Conservation (phyloP, 2,888 invertebrate species). For the Leptinotarsa rubiginosa region DNA sequence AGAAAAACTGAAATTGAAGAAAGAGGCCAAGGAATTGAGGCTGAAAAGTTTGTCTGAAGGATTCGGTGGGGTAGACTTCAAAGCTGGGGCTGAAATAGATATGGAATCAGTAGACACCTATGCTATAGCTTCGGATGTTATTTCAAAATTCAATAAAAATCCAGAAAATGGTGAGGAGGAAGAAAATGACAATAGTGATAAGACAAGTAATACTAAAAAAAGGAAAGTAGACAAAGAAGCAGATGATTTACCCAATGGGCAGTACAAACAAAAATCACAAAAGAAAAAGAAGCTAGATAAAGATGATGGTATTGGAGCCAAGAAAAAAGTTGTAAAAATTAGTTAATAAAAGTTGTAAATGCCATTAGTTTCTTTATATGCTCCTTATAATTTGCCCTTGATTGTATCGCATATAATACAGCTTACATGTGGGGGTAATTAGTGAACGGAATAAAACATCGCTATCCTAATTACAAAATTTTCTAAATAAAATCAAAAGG, state of each 20-base stretch:
- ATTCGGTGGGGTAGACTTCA: conserved; percentile 42
- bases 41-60: conserved; percentile 67
- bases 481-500: no score
- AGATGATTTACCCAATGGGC: not conserved
- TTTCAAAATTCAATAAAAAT: not conserved
- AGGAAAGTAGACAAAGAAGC: not conserved
- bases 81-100: not conserved
- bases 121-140: not conserved
- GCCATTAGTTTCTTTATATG: no score
- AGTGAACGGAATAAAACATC: no score
- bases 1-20: conserved; percentile 66
- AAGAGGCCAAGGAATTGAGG: conserved; percentile 66
- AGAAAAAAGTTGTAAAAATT: not conserved
- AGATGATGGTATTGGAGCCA: not conserved
- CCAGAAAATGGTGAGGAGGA: not conserved
- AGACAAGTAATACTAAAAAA: not conserved
- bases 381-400: no score
- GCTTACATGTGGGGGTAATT: no score
- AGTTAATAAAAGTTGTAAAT: not conserved
- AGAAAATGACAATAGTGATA: not conserved
- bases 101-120: not conserved
- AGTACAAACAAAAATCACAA: not conserved
- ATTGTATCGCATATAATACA: no score
- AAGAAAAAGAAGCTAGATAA: conserved; percentile 4
- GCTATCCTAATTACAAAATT: no score